These are phyloP conservation scores for Norana najaformis DNA, from an alignment of 2,888 invertebrate genomes.

Conservation along the genomic window DNA sequence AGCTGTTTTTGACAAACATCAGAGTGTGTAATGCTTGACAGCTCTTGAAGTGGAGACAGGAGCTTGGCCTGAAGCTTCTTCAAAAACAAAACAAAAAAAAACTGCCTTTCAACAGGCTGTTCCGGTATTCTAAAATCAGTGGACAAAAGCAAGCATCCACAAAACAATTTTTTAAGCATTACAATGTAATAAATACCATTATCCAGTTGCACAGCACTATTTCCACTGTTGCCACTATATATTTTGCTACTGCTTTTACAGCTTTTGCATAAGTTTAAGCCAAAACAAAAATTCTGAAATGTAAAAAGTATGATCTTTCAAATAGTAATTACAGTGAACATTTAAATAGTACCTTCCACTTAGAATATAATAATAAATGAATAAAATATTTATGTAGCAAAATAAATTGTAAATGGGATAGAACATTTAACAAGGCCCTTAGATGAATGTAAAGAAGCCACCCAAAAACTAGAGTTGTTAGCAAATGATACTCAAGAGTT, in stretches of 20 bases:
- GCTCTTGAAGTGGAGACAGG: conserved; percentile 79
- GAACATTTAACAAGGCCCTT: too few species aligned
- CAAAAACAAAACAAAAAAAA: background rate
- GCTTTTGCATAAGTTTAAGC: background rate
- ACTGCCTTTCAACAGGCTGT: background rate
- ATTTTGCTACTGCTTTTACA: background rate
- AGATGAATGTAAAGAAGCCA: too few species aligned
- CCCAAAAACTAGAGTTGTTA: too few species aligned
- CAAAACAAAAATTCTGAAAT: background rate
- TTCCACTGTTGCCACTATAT: too few species aligned
- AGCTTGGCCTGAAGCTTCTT: conserved; percentile 74
- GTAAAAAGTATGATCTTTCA: background rate
- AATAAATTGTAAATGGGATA: too few species aligned
- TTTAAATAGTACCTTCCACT: background rate
- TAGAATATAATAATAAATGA: too few species aligned
- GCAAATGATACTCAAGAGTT: too few species aligned
- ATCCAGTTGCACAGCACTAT: background rate
- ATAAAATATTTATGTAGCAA: too few species aligned
- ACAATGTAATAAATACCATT: background rate
- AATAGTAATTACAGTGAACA: background rate
- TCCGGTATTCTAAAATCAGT: background rate
- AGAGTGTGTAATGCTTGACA: conserved; percentile 84
- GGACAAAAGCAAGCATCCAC: background rate
- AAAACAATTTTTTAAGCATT: background rate
- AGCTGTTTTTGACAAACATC: conserved; percentile 93